Percentiles rank a stretch among this genome's conserved stretches.
Evolutionary conservation across 2,113 vertebrate genomes (phyloP).

Genomic region (Phalacrocorax aristotelis): DNA sequence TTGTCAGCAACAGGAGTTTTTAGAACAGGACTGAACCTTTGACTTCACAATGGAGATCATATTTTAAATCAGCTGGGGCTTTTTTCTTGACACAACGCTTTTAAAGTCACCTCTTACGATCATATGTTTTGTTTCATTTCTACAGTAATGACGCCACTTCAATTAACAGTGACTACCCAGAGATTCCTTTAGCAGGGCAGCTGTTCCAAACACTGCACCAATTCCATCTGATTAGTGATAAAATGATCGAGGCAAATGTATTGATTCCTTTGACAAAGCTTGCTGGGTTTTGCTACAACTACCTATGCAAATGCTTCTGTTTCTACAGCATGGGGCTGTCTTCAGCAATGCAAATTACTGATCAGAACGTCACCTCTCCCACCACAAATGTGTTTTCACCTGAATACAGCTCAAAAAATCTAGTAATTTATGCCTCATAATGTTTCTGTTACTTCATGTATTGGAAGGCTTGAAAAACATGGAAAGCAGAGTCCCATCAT

Average conservation of each 20-base stretch:
- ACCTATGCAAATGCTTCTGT: not conserved
- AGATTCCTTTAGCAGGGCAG: not conserved
- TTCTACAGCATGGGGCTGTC: not conserved
- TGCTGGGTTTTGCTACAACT: not conserved
- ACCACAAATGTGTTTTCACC: not conserved
- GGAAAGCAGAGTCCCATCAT: not conserved
- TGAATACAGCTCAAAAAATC: not conserved
- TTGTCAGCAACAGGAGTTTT: not conserved
- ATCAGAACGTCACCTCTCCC: not conserved
- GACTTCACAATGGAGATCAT: not conserved
- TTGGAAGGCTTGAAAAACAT: not conserved
- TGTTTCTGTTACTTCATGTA: not conserved
- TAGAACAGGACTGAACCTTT: not conserved
- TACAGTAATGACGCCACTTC: not conserved
- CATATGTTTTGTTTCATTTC: not conserved
- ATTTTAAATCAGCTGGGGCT: not conserved
- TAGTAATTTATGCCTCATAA: not conserved
- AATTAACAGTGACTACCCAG: not conserved
- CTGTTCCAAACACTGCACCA: not conserved
- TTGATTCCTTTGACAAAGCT: not conserved
- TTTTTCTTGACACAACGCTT: not conserved
- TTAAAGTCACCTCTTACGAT: not conserved
- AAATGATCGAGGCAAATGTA: not conserved
- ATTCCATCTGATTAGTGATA: not conserved
- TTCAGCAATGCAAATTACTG: not conserved